Conservation (phyloP, 1,140 invertebrate genomes). For the Aporrectodea caliginosa region DNA sequence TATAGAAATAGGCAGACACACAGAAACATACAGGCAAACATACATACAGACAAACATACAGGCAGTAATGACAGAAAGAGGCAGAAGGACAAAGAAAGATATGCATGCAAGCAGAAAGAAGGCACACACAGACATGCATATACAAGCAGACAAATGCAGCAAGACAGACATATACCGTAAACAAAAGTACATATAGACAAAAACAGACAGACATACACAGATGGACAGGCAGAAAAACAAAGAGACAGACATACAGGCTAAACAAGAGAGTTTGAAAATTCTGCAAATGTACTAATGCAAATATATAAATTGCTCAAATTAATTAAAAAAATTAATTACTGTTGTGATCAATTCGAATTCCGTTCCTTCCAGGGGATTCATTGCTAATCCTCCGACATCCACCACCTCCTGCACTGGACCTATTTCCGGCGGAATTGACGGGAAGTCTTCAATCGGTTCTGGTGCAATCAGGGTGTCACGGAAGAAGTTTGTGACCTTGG, state of each 20-base stretch:
- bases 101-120: too few species aligned
- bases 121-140: too few species aligned
- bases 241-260: neutral
- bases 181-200: neutral
- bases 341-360: slow-evolving; percentile 56
- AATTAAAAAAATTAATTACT: too few species aligned
- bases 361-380: slow-evolving; percentile 55
- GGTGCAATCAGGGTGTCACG: slow-evolving; percentile 50
- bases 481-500: slow-evolving; percentile 71
- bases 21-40: too few species aligned
- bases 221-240: neutral
- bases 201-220: neutral
- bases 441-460: slow-evolving; percentile 45
- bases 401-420: slow-evolving; percentile 59
- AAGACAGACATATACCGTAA: neutral
- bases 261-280: neutral
- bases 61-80: too few species aligned
- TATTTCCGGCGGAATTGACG: slow-evolving; percentile 39
- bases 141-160: too few species aligned
- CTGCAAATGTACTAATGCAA: neutral
- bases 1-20: too few species aligned
- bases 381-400: slow-evolving; percentile 56
- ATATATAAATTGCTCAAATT: too few species aligned
- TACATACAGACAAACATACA: too few species aligned
- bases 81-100: too few species aligned